Percentiles rank a stretch among this genome's conserved stretches.
phyloP scores from a whole-genome alignment of 2,888 invertebrate genomes.

The Oxytorus armatus region DNA sequence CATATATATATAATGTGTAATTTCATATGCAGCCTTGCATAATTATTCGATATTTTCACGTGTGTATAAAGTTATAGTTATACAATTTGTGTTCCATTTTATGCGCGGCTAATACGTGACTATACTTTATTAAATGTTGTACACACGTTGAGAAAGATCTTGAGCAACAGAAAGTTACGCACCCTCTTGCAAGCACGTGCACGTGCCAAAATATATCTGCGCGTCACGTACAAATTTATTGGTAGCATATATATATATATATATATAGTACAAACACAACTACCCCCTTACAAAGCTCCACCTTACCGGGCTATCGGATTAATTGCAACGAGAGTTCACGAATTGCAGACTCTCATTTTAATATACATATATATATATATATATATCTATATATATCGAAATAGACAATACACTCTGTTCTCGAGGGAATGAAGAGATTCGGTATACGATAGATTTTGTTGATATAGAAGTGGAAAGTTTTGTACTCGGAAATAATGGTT shows the following conservation, averaged over 20 bases:
- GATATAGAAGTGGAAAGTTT: constrained; percentile 9
- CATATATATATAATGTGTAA: neutral
- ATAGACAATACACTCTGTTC: neutral
- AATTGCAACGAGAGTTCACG: constrained; percentile 52
- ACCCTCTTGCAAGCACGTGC: constrained; percentile 35
- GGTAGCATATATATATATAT: constrained; percentile 16
- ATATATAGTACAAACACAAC: neutral
- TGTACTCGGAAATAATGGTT: neutral
- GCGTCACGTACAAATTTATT: constrained; percentile 61
- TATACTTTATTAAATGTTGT: constrained; percentile 51
- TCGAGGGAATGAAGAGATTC: constrained; percentile 10
- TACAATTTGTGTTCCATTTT: neutral
- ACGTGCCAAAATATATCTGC: constrained; percentile 32
- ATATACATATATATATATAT: neutral
- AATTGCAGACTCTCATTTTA: constrained; percentile 45
- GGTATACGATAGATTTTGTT: neutral
- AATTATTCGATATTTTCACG: constrained; percentile 45
- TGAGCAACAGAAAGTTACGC: constrained; percentile 40
- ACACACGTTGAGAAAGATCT: constrained; percentile 35
- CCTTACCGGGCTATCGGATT: constrained; percentile 43
- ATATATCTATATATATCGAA: neutral
- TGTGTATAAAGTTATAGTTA: constrained; percentile 37
- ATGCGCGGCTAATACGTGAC: constrained; percentile 39
- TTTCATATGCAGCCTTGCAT: constrained; percentile 25
- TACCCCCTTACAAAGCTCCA: constrained; percentile 37